Base-by-base conservation (phyloP, 2,888 invertebrate species). In the Brachyopa scutellaris region DNA sequence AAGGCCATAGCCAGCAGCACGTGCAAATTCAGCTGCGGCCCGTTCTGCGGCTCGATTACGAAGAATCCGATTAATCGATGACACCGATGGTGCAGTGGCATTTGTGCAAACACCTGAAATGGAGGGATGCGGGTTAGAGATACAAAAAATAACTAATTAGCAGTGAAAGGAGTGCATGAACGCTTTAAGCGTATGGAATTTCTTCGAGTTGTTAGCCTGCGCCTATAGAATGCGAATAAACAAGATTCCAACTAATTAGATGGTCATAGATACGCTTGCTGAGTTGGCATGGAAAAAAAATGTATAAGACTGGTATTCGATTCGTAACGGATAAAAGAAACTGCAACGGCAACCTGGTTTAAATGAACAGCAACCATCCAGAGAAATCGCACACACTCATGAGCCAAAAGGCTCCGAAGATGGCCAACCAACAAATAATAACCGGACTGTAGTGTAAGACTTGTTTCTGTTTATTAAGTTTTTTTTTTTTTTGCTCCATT, bases 1-100 rank as follows among this genome's bases (percentile, higher is more conserved):
- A 6, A 97, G 92, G 0, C 97, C 97, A 88, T 97, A 97, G 9
- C 97, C 97, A 0, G 97, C 97, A 0, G 97, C 97, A 11, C 97
- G 92, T 0, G 98, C 97, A 86, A 99, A 97, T 91, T 99, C 98
- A 0, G 97, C 97, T 0, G 98, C 98, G 0, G 98, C 98, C 4
- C 98, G 92, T 90, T 99, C 99, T 0, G 99, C 98, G 0, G 99
- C 99, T 8, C 99, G 93, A 89, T 99, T 99, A 84, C 99, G 92
- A 64, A 99, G 92, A 88, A 99, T 99, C 86, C 99, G 93, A 91
- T 98, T 99, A 90, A 99, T 99, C 85, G 98, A 98, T 87, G 97
- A 97, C 2, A 99, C 98, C 57, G 97, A 98, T 0, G 99, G 99
- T 0, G 99, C 97, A 15, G 97, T 97, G 57, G 95, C 96, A 89